A percentile compares a stretch with the other conserved stretches of the same genome.
phyloP scores from a whole-genome alignment of 1,140 invertebrate species.

The Anagrus nilaparvatae region DNA sequence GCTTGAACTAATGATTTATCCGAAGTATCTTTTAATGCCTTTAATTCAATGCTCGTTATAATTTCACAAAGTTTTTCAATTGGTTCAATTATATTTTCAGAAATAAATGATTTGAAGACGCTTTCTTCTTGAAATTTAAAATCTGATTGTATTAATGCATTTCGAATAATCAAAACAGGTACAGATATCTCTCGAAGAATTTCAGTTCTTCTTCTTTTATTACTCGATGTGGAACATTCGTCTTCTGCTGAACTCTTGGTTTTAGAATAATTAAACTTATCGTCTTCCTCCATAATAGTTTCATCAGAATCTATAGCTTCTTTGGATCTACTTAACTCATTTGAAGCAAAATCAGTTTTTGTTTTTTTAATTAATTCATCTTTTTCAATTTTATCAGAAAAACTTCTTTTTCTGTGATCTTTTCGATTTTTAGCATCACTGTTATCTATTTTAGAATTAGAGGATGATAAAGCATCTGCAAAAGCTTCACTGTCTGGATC shows the following conservation, averaged over 20 bases:
- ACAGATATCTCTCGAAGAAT: conserved; percentile 22
- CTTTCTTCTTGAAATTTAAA: conserved; percentile 20
- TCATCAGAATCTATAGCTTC: conserved; percentile 19
- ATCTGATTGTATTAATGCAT: conserved; percentile 28
- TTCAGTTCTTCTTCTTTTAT: conserved; percentile 25
- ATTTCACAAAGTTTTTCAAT: conserved; percentile 31
- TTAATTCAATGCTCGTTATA: conserved; percentile 26
- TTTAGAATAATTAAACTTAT: too few relatives aligned
- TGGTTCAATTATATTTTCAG: conserved; percentile 25
- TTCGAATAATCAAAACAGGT: conserved; percentile 25
- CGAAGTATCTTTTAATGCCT: conserved; percentile 26
- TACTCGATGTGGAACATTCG: conserved; percentile 16
- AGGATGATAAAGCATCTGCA: conserved; percentile 31
- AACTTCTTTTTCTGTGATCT: conserved; percentile 18
- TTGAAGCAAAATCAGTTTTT: too few relatives aligned
- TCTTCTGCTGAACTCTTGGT: too few relatives aligned
- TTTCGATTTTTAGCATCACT: conserved; percentile 10
- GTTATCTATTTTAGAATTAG: conserved; percentile 19
- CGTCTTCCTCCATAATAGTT: not conserved
- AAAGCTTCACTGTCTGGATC: conserved; percentile 34
- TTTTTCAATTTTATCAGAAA: conserved; percentile 17
- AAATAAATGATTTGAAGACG: conserved; percentile 20
- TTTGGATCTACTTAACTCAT: conserved; percentile 22
- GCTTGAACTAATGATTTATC: conserved; percentile 27
- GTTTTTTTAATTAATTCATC: conserved; percentile 19